phyloP scores from a whole-genome alignment of 2,113 vertebrate genomes.

The Thamnophis sirtalis region DNA sequence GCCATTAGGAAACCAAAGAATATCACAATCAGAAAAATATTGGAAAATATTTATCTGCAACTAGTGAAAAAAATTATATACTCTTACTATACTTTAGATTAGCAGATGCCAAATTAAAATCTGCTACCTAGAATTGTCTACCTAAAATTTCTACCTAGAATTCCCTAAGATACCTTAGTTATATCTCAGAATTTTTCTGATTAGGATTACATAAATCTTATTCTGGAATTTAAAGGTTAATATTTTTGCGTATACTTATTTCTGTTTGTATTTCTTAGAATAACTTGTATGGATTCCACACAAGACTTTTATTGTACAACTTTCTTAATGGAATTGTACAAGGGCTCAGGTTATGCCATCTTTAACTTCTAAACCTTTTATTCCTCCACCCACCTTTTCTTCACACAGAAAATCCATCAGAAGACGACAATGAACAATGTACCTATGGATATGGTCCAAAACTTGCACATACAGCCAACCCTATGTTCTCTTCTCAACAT shows the following conservation, averaged over 20 bases:
- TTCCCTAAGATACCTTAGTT: background rate
- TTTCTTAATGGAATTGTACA: background rate
- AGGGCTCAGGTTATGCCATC: background rate
- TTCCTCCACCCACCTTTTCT: background rate
- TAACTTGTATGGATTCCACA: background rate
- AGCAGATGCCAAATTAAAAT: background rate
- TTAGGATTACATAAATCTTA: background rate
- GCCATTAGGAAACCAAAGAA: background rate
- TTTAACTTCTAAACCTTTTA: background rate
- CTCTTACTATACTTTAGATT: background rate
- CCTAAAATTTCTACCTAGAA: background rate
- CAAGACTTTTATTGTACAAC: background rate
- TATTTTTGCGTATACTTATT: background rate
- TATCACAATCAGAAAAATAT: background rate
- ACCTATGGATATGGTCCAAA: background rate
- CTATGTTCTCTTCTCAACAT: background rate
- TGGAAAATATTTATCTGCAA: background rate
- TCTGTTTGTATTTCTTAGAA: background rate
- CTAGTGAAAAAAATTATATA: background rate
- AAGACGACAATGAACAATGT: background rate
- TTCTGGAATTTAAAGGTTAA: background rate
- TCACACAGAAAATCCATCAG: background rate
- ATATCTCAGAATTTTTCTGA: background rate
- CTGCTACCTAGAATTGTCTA: too few relatives aligned
- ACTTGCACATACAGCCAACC: background rate